Base-by-base conservation (phyloP, 2,888 invertebrate genomes). In the Lycophotia porphyrea region DNA sequence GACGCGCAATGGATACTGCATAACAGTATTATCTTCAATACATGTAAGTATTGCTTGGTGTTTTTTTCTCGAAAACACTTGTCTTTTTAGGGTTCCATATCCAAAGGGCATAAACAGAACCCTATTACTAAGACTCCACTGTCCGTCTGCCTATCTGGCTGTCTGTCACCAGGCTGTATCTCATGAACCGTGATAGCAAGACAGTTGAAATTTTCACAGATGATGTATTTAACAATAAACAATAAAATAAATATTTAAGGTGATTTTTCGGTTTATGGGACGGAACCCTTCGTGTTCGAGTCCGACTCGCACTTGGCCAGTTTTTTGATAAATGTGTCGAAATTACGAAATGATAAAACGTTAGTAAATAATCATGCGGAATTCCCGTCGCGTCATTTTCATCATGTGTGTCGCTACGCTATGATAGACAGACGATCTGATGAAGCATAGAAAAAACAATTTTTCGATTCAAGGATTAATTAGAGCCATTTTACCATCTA, bases 1-100 rank as follows among this genome's bases (percentile, higher is more conserved):
- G 99, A 99, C 93, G 97, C 98, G 15, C 98, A 98, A 93, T 99
- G 99, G 99, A 98, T 99, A 90, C 97, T 98, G 71, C 99, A 99
- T 93, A 99, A 99, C 94, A 98, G 98, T 90, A 98, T 98, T 78
- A 98, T 99, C 82, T 99, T 98, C 92, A 99, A 99, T 96, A 98
- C 98, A 90, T 97, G 99, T 98, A 97, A 97, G 97, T 97, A 73
- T 81, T 58, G 5, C n/a, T 9, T 39, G 47, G 39, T 9, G 15
- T 15, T n/a, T 2, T 63, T 63, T 61, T 61, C 5, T 24, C 4
- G 13, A 31, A 11, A n/a, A 24, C 1, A 4, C 1, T 58, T 9
- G 8, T 4, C 9, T 8, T 55, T 42, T n/a, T n/a, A n/a, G n/a
- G n/a, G n/a, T n/a, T n/a, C n/a, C n/a, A n/a, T n/a, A n/a, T n/a